Evolutionary conservation across 2,888 invertebrate genomes (phyloP), one percentile per base, ranked within the genome.

Genomic region (Cynaeus angustus): DNA sequence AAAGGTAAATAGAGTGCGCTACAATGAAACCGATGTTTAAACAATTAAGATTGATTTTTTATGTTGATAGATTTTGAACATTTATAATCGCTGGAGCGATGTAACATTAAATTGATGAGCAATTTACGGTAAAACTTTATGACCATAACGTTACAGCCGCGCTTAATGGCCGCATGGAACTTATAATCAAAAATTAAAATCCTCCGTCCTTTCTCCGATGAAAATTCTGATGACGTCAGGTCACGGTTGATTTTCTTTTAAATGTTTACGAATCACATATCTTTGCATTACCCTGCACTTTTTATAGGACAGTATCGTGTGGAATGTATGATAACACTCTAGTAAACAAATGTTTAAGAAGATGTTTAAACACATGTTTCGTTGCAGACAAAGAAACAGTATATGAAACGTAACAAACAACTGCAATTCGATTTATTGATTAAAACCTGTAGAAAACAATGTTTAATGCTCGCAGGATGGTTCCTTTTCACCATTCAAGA

Each of bases 81-180:
- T 21, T 21, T 33, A 33, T 33, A 33, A 33, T 33, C 33, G 21
- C 21, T 21, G 33, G 33, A 33, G 33, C n/a, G 9, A n/a, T 33
- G 33, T 33, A 33, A 33, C 33, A 33, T 33, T 33, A 41, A 64
- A 64, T 64, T 53, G 64, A 64, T 64, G 64, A 64, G 43, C 53
- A 64, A 64, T 64, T 21, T 64, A 53, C 62, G 52, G 64, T 28
- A 64, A 64, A 64, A 64, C 43, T 64, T 64, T 64, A 64, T 53
- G 43, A 46, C 53, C 64, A 53, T 52, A 53, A 64, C 52, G 53
- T 64, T 64, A 53, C 43, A 26, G 53, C 53, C 52, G 13, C 9
- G 41, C 41, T 64, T 64, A 64, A 64, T 64, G 43, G 53, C 52
- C 53, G 28, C 64, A 43, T 43, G 52, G 45, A 52, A 53, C 38